Conservation (phyloP, 1,140 invertebrate genomes). For the Zaprionus taronus region DNA sequence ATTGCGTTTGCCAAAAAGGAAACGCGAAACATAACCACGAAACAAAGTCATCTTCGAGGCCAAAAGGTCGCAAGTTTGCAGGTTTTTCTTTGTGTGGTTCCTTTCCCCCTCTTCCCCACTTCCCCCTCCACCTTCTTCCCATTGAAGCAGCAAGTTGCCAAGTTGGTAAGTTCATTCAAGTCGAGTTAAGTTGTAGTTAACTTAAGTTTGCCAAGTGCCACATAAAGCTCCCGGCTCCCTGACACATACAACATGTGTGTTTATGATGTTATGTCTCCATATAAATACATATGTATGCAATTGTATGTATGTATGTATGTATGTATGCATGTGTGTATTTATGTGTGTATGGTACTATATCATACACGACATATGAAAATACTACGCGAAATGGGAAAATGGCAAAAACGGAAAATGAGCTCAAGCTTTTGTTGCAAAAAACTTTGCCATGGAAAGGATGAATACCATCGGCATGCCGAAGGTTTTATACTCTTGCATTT, state of each 20-base stretch:
- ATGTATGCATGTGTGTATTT: not conserved
- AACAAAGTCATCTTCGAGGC: slow-evolving; percentile 40
- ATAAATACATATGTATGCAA: not conserved
- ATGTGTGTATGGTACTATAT: not conserved
- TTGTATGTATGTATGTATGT: not conserved
- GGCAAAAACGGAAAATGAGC: not conserved
- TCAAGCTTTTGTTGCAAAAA: not conserved
- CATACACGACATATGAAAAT: slow-evolving; percentile 5
- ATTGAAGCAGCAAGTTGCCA: slow-evolving; percentile 2
- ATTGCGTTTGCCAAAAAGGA: slow-evolving; percentile 14
- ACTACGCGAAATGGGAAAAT: too few relatives aligned
- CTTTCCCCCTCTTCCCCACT: not conserved
- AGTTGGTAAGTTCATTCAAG: slow-evolving; percentile 20
- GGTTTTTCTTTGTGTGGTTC: not conserved
- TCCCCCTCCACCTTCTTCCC: too few relatives aligned
- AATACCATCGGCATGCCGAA: too few relatives aligned
- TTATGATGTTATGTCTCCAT: not conserved
- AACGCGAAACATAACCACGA: slow-evolving; percentile 4
- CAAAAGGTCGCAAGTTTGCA: slow-evolving; percentile 34
- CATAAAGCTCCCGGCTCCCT: slow-evolving; percentile 28
- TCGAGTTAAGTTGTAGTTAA: slow-evolving; percentile 16
- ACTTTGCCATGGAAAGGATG: not conserved
- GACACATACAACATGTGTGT: not conserved
- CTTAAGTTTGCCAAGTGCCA: slow-evolving; percentile 20
- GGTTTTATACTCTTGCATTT: too few relatives aligned